These are phyloP conservation scores for Micrasema minimum DNA, from an alignment of 1,140 invertebrate genomes.

Conservation along the genomic window DNA sequence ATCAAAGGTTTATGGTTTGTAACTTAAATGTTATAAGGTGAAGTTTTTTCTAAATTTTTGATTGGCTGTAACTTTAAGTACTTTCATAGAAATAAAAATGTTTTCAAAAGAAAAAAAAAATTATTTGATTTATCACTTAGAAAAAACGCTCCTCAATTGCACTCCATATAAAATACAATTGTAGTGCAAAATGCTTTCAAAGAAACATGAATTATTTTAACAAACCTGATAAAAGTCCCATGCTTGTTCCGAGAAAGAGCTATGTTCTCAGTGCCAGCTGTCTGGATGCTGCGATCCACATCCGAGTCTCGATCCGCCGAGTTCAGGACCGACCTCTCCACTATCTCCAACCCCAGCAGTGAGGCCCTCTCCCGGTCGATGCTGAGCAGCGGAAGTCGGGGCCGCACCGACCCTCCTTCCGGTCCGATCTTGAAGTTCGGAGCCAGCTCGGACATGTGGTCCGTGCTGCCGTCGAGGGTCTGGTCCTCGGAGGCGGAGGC, in stretches of 20 bases:
- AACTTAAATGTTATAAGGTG: too few relatives aligned
- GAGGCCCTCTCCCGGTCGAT: slow-evolving; percentile 60
- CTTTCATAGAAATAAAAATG: too few relatives aligned
- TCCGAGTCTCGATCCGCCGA: slow-evolving; percentile 63
- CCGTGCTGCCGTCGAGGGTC: slow-evolving; percentile 58
- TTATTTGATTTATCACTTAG: too few relatives aligned
- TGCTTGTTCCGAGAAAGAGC: slow-evolving; percentile 88
- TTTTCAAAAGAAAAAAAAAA: too few relatives aligned
- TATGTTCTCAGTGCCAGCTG: slow-evolving; percentile 73
- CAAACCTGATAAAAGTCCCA: slow-evolving; percentile 84
- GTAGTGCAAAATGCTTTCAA: too few relatives aligned
- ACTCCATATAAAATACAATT: too few relatives aligned
- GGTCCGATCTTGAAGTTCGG: slow-evolving; percentile 72
- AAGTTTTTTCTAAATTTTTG: too few relatives aligned
- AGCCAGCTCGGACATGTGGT: slow-evolving; percentile 58
- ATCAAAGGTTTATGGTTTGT: too few relatives aligned
- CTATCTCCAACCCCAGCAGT: slow-evolving; percentile 60
- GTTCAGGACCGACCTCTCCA: slow-evolving; percentile 60
- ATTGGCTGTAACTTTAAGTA: too few relatives aligned
- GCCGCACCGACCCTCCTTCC: slow-evolving; percentile 62
- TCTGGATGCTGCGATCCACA: slow-evolving; percentile 62
- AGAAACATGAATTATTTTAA: too few relatives aligned
- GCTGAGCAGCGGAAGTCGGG: slow-evolving; percentile 58
- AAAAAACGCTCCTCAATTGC: too few relatives aligned
- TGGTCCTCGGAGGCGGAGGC: slow-evolving; percentile 60